Base-by-base conservation (phyloP, 2,888 invertebrate genomes). In the Crioceris asparagi region DNA sequence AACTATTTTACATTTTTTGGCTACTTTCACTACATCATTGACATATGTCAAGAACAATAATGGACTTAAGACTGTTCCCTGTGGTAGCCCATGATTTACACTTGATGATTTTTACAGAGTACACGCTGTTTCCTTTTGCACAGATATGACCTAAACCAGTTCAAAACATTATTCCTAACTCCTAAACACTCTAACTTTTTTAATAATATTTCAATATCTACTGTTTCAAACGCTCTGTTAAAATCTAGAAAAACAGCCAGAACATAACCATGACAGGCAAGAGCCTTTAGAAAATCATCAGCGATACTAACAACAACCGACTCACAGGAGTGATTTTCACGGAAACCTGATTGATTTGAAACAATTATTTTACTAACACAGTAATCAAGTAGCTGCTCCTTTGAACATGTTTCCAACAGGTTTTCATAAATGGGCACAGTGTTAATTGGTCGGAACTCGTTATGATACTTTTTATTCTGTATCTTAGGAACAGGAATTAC, bases 271-370 rank as follows among this genome's bases (percentile, higher is more conserved):
- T 21, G 7, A 21, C 21, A 21, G 21, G 6, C 21, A 10, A 21
- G 7, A 10, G 21, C 21, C 21, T 10, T 21, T 7, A 21, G 21
- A 21, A 21, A 21, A 21, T 21, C 6, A 21, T 21, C 6, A 21
- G 7, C 6, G 10, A 21, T 21, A 21, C 21, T 10, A 21, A 21
- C 21, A 21, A 21, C 21, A 21, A 21, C 21, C 21, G 21, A 21
- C 21, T 21, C 21, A 10, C 21, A 21, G 10, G 21, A 10, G 10
- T 21, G 21, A 21, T 21, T 21, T 10, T 21, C 21, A 7, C 21
- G 6, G 10, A 21, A 21, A 7, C 21, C 21, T 21, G 21, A 21
- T 21, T 35, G 35, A 42, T 31, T n/a, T n/a, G n/a, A n/a, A n/a
- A n/a, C n/a, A n/a, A n/a, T n/a, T n/a, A n/a, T n/a, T n/a, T n/a